These are phyloP conservation scores for Tichodroma muraria DNA, from an alignment of 2,113 vertebrate genomes.

Conservation along the genomic window DNA sequence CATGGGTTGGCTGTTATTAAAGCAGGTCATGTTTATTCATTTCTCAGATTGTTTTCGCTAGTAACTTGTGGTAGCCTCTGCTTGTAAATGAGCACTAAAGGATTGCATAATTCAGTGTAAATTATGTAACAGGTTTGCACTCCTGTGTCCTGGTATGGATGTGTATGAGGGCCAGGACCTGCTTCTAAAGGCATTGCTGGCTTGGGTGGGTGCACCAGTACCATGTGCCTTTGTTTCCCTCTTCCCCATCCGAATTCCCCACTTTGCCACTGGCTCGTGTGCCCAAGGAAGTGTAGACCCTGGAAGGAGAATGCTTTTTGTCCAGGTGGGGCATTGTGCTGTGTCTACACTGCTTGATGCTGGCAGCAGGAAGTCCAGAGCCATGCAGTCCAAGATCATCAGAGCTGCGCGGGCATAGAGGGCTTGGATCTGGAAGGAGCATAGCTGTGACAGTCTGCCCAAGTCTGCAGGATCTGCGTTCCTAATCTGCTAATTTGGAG, in stretches of 20 bases:
- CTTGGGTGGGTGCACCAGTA: fast-evolving
- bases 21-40: not conserved
- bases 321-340: not conserved
- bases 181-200: not conserved
- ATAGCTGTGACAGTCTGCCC: not conserved
- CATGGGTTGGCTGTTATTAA: not conserved
- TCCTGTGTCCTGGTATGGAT: not conserved
- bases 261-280: not conserved
- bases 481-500: not conserved
- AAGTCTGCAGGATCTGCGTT: not conserved
- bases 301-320: not conserved
- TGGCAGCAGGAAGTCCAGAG: not conserved
- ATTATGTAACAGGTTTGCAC: not conserved
- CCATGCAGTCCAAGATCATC: not conserved
- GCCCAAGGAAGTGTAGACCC: not conserved
- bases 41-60: not conserved
- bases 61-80: not conserved
- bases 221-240: not conserved
- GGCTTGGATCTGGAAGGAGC: not conserved
- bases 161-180: not conserved
- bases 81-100: not conserved
- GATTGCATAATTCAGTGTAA: not conserved
- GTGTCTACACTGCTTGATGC: not conserved
- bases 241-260: not conserved
- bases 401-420: not conserved